These are phyloP conservation scores for Remorina albescens DNA, from an alignment of 2,797 vertebrate genomes.

Conservation along the genomic window DNA sequence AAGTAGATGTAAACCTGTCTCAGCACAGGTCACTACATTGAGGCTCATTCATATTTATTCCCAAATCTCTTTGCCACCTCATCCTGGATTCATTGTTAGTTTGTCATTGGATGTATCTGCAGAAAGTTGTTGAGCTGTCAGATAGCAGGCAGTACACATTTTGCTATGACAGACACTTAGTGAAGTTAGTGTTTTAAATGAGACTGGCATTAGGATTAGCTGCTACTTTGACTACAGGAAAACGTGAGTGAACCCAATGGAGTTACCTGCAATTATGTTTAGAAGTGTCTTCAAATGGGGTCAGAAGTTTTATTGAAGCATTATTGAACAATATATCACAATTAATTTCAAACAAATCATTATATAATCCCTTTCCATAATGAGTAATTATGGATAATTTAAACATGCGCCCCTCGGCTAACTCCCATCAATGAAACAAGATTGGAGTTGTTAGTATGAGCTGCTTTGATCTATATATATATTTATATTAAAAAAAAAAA, in stretches of 20 bases:
- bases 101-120: conserved; percentile 3
- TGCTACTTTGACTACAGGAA: not conserved
- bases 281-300: not conserved
- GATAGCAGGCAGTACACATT: conserved; percentile 38
- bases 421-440: not conserved
- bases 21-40: not conserved
- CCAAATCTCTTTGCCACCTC: not conserved
- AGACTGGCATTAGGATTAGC: conserved; percentile 7
- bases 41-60: conserved; percentile 16
- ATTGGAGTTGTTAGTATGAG: not conserved
- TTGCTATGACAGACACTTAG: conserved; percentile 37
- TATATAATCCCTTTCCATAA: not conserved
- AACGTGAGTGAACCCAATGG: not conserved
- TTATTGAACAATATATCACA: not conserved
- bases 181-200: conserved; percentile 22
- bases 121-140: conserved; percentile 13
- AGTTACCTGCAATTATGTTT: not conserved
- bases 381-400: not conserved
- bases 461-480: not conserved
- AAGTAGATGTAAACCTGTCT: not conserved
- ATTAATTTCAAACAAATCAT: not conserved
- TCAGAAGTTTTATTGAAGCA: not conserved
- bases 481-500: not conserved
- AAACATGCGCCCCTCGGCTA: not conserved
- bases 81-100: conserved; percentile 19